Base-by-base conservation (phyloP, 2,113 vertebrate species). In the Chamaea fasciata region DNA sequence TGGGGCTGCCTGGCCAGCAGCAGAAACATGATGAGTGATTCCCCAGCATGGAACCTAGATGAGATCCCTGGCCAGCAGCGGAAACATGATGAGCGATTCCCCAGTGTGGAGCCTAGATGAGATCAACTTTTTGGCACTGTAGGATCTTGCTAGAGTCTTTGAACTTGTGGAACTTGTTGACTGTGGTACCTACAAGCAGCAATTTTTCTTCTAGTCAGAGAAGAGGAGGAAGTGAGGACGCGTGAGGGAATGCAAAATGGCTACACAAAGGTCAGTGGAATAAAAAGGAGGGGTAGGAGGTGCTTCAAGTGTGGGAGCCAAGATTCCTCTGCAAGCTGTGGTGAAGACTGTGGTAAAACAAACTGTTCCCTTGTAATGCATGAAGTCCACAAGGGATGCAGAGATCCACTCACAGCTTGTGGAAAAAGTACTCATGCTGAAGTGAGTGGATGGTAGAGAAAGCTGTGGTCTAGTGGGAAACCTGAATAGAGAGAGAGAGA, bases 21-120 rank as follows among this genome's bases (percentile, higher is more conserved):
- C 0, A 0, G 23, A 44, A 74, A 27, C 17, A 20, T 12, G 6
- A 16, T 1, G 2, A 42, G 11, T 1, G 0, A 21, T 11, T 53
- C 24, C 15, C 18, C 2, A 2, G 7, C 0, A 0, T 6, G 8
- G 49, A 22, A 79, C 60, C 14, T n/a, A n/a, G n/a, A n/a, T n/a
- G n/a, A n/a, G n/a, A n/a, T n/a, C n/a, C 5, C 44, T 33, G 57
- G 22, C 7, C 1, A 0, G n/a, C 44, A 39, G 28, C 0, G 0
- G 23, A 46, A 74, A 27, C 18, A 20, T 12, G 6, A 16, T 1
- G 2, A 42, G 11, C 1, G 0, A 22, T 11, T 53, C 24, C 15
- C 18, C 2, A 2, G 7, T 0, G 0, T 6, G 9, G 49, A 22
- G 64, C 60, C 14, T 35, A 14, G 31, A 64, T 1, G 2, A 53